Evolutionary conservation across 2,888 invertebrate species (phyloP).

Genomic region (Dicroscelio sp.): DNA sequence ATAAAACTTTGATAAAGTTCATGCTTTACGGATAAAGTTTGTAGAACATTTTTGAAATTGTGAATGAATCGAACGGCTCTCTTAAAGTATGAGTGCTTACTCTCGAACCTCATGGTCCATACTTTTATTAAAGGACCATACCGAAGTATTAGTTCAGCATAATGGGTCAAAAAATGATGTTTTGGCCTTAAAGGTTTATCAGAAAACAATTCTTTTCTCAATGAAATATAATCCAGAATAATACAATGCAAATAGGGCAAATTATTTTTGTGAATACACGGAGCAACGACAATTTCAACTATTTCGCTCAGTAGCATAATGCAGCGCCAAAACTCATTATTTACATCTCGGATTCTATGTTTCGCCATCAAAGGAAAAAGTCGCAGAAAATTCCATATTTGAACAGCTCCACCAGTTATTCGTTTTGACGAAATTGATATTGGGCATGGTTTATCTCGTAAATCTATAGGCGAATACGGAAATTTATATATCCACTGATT

Average conservation of each 20-base stretch:
- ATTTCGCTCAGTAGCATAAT: conserved; percentile 78
- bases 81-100: conserved; percentile 85
- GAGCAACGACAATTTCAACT: conserved; percentile 78
- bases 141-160: conserved; percentile 68
- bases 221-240: conserved; percentile 69
- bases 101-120: conserved; percentile 83
- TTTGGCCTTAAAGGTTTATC: conserved; percentile 67
- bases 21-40: conserved; percentile 36
- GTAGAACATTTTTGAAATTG: conserved; percentile 40
- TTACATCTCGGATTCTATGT: conserved; percentile 60
- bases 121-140: conserved; percentile 80
- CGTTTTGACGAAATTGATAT: conserved; percentile 3
- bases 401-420: conserved; percentile 73
- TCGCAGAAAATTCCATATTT: conserved; percentile 72
- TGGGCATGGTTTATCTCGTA: conserved; percentile 65
- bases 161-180: conserved; percentile 79
- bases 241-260: conserved; percentile 65
- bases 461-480: conserved; percentile 60
- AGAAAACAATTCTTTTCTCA: conserved; percentile 68
- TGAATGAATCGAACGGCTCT: conserved; percentile 40
- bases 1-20: conserved; percentile 46
- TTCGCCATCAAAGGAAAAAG: conserved; percentile 74
- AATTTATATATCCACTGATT: conserved; percentile 58
- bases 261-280: conserved; percentile 73
- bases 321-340: conserved; percentile 77